These are phyloP conservation scores for Macrostomum lignano DNA, from an alignment of 1,140 invertebrate genomes.

Conservation along the genomic window DNA sequence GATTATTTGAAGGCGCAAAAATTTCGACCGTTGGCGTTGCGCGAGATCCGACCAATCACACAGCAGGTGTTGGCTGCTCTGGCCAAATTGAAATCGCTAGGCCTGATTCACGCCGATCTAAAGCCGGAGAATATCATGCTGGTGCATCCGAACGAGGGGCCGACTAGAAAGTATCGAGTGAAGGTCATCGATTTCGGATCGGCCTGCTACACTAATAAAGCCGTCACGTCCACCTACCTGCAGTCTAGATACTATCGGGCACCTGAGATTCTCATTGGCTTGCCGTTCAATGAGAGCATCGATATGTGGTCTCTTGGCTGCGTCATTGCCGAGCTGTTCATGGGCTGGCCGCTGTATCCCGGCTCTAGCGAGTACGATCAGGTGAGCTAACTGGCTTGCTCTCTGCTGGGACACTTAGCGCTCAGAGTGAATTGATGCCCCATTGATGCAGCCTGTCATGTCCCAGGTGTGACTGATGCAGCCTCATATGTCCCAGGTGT, in stretches of 20 bases:
- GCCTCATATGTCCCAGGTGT: no score
- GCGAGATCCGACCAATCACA: constrained; percentile 6
- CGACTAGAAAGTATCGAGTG: constrained; percentile 21
- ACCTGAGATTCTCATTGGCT: constrained; percentile 82
- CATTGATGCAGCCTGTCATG: no score
- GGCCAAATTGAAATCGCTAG: background rate
- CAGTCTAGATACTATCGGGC: constrained; percentile 92
- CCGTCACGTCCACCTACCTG: constrained; percentile 92
- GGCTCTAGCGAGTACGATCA: constrained; percentile 98
- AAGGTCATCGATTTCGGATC: constrained; percentile 99
- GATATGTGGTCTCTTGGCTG: constrained; percentile 99
- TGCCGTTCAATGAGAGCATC: constrained; percentile 95
- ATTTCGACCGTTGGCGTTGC: constrained; percentile 4
- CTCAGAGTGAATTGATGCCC: no score
- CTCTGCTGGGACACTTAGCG: no score
- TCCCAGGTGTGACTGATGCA: no score
- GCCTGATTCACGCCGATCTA: constrained; percentile 6
- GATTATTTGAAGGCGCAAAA: constrained; percentile 5
- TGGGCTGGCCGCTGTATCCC: constrained; percentile 96
- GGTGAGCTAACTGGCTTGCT: no score
- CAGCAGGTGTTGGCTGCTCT: constrained; percentile 6
- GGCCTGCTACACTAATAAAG: constrained; percentile 90
- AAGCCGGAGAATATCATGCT: constrained; percentile 8
- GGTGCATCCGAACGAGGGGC: constrained; percentile 2
- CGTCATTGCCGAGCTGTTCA: constrained; percentile 89